Base-by-base conservation (phyloP, 2,888 invertebrate species). In the Hypolimnas misippus region DNA sequence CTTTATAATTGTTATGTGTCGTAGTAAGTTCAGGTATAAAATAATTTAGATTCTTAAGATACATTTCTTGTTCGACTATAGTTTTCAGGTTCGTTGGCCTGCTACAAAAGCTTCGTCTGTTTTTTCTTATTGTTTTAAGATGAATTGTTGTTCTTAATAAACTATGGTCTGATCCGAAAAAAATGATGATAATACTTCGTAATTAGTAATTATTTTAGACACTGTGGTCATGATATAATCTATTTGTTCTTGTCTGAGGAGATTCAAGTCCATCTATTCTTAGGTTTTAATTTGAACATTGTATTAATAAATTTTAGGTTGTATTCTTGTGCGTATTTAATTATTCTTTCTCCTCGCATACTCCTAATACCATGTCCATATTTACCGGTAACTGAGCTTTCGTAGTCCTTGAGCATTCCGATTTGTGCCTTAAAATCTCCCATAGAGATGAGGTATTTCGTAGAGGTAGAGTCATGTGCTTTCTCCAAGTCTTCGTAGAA, bases 371-470 rank as follows among this genome's bases (percentile, higher is more conserved):
- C 67, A 42, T 64, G 57, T 3, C 68, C 63, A 59, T 67, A 55
- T 21, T 64, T 19, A 0, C 66, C 70, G 10, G 54, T 42, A 44
- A 53, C 40, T 16, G 52, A 21, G 35, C 29, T 6, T 57, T 70
- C 67, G 19, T 62, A 35, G 4, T 62, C 42, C 7, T 69, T 52
- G 0, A 64, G 58, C n/a, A 17, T 54, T 50, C 67, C 65, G 10
- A 69, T 65, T 57, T 70, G 63, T 7, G 68, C 66, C 54, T 65
- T 71, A 25, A 68, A 69, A 53, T 67, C 64, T n/a, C 65, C 70
- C 49, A 68, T 70, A 38, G 62, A 67, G 14, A 69, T 38, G 7
- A 63, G 29, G 49, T 70, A 25, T 8, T 68, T 31, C 0, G 62
- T 56, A 19, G 66, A 61, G 1, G 10, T 50, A 14, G 50, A 53